Percentiles rank a stretch among this genome's conserved stretches.
phyloP scores from a whole-genome alignment of 2,888 invertebrate genomes.

The Dione vanillae region DNA sequence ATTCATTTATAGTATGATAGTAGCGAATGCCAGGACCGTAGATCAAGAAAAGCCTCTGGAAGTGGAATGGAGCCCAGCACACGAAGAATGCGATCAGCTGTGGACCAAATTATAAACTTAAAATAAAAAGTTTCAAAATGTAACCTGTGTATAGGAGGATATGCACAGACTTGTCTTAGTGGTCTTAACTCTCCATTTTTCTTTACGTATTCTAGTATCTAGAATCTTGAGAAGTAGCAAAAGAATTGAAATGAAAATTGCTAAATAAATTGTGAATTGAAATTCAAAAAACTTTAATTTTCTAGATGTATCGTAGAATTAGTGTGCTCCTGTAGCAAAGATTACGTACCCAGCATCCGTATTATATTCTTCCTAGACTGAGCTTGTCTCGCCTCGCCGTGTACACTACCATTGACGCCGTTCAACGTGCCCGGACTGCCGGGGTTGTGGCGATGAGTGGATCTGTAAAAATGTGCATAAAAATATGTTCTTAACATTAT shows the following conservation, averaged over 20 bases:
- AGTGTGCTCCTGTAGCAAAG: not conserved
- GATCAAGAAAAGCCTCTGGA: constrained; percentile 93
- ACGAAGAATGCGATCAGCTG: constrained; percentile 97
- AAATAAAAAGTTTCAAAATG: not conserved
- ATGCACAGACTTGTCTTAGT: too few species aligned
- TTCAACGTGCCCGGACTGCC: constrained; percentile 73
- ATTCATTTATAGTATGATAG: constrained; percentile 89
- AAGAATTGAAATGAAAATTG: too few species aligned
- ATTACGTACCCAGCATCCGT: constrained; percentile 88
- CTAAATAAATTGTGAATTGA: too few species aligned
- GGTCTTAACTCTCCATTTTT: too few species aligned
- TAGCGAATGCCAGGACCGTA: constrained; percentile 86
- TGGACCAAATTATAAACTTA: constrained; percentile 55
- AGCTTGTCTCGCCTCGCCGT: constrained; percentile 87
- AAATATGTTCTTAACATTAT: too few species aligned
- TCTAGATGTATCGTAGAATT: too few species aligned
- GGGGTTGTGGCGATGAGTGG: constrained; percentile 65
- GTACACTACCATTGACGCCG: constrained; percentile 86
- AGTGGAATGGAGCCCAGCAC: constrained; percentile 98
- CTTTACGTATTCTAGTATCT: too few species aligned
- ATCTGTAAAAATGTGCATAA: too few species aligned
- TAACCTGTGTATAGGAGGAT: too few species aligned
- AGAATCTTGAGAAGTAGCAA: too few species aligned
- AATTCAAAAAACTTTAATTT: too few species aligned
- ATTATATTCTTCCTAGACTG: constrained; percentile 90